phyloP scores from a whole-genome alignment of 2,888 invertebrate species.

The Buathra laborator region DNA sequence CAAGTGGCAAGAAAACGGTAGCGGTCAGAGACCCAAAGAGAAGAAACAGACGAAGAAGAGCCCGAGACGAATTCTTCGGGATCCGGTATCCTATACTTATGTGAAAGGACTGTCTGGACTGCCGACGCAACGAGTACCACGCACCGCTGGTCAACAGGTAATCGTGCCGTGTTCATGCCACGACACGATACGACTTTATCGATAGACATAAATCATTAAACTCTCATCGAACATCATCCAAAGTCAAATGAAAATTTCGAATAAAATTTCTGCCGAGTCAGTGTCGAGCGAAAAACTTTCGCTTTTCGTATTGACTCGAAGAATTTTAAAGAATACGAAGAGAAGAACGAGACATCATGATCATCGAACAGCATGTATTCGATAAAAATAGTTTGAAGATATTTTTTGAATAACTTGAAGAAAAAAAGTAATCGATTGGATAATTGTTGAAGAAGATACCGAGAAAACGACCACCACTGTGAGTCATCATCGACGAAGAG shows the following conservation, averaged over 20 bases:
- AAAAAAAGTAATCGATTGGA: too few species aligned
- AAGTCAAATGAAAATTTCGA: background rate
- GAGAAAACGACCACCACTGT: background rate
- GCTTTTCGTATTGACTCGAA: too few species aligned
- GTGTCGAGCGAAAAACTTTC: background rate
- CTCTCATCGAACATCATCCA: background rate
- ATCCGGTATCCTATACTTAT: slow-evolving; percentile 93
- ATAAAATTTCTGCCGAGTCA: background rate
- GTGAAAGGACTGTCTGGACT: slow-evolving; percentile 93
- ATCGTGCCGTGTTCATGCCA: slow-evolving; percentile 71
- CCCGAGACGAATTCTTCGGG: slow-evolving; percentile 91
- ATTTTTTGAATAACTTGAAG: background rate
- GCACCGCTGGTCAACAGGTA: slow-evolving; percentile 83
- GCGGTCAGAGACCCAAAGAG: slow-evolving; percentile 85
- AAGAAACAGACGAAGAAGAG: slow-evolving; percentile 84
- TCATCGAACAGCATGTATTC: too few species aligned
- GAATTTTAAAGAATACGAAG: background rate
- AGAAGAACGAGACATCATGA: background rate
- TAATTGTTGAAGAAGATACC: background rate
- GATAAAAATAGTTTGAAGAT: too few species aligned
- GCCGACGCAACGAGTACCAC: slow-evolving; percentile 93
- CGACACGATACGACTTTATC: slow-evolving; percentile 75
- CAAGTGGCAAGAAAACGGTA: slow-evolving; percentile 78
- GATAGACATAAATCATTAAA: slow-evolving; percentile 68
- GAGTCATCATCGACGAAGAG: background rate